These are phyloP conservation scores for Phoenicopterus ruber DNA, from an alignment of 2,113 vertebrate species.

Conservation along the genomic window DNA sequence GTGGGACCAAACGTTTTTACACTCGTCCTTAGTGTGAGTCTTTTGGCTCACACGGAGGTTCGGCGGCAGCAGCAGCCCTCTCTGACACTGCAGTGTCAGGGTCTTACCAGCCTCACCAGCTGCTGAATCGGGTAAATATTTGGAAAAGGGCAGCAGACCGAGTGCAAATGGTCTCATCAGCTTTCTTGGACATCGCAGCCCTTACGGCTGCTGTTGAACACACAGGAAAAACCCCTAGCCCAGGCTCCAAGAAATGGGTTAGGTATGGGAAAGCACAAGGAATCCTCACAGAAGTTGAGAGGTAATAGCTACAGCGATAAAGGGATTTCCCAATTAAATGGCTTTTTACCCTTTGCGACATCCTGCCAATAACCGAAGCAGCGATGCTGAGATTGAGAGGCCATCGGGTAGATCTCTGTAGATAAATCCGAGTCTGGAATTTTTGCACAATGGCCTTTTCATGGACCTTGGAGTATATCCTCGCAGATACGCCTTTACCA, in stretches of 20 bases:
- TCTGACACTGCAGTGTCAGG: neutral
- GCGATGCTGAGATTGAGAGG: neutral
- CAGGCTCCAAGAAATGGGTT: neutral
- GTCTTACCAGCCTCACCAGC: neutral
- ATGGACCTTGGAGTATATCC: neutral
- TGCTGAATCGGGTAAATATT: neutral
- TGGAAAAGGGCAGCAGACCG: neutral
- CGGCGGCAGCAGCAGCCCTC: neutral
- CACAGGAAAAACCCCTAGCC: neutral
- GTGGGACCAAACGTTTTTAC: neutral
- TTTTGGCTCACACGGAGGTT: neutral
- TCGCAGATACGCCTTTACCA: neutral
- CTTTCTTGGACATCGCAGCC: neutral
- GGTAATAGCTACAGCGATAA: neutral
- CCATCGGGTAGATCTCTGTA: neutral
- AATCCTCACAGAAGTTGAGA: neutral
- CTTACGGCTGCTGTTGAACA: neutral
- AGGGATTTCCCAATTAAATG: neutral
- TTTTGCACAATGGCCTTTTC: neutral
- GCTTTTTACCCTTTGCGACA: neutral
- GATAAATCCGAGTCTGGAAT: neutral
- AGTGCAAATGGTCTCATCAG: neutral
- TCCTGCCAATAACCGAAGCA: neutral
- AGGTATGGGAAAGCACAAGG: neutral
- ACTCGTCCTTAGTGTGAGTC: neutral